Evolutionary conservation across 2,888 invertebrate species (phyloP), one percentile per base, ranked within the genome.

Genomic region (Acanthopleura granulata): DNA sequence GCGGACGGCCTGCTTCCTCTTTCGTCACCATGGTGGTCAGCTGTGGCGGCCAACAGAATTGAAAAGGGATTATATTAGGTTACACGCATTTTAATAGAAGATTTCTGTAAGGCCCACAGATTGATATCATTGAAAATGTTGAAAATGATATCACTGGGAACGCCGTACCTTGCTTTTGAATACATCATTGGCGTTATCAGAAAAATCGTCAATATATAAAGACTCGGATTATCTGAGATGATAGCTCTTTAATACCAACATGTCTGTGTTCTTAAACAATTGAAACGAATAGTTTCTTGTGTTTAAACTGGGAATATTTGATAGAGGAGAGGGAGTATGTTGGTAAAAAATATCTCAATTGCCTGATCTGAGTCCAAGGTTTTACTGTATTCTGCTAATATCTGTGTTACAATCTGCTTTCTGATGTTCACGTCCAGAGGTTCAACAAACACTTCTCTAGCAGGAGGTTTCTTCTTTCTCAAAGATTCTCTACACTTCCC

Each of bases 11-110:
- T 18, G 91, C 89, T 72, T 91, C 91, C 51, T 86, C 88, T 84
- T 91, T 91, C 6, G 86, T 83, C 57, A 88, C 82, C 66, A 91
- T 80, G 72, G 89, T 75, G 75, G 88, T 88, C 88, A 91, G 85
- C 89, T 91, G 84, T n/a, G 74, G 40, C n/a, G n/a, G n/a, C n/a
- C n/a, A n/a, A n/a, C n/a, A n/a, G n/a, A n/a, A n/a, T n/a, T 6
- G 40, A 40, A 49, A 81, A 80, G n/a, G 40, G 40, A 40, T 40
- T 9, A 3, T 40, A 40, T 40, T 40, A 40, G 9, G 40, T 3
- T 40, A 40, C 40, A 9, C 40, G 9, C 3, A 6, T 40, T 40
- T 40, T 40, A 3, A 40, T 40, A 9, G 40, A 40, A 40, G 4
- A 40, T 40, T 9, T 40, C 40, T 40, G 9, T 40, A 40, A 3